Base-by-base conservation (phyloP, 92 coral and sea anemone genomes). In the Palythoa caribaeorum region DNA sequence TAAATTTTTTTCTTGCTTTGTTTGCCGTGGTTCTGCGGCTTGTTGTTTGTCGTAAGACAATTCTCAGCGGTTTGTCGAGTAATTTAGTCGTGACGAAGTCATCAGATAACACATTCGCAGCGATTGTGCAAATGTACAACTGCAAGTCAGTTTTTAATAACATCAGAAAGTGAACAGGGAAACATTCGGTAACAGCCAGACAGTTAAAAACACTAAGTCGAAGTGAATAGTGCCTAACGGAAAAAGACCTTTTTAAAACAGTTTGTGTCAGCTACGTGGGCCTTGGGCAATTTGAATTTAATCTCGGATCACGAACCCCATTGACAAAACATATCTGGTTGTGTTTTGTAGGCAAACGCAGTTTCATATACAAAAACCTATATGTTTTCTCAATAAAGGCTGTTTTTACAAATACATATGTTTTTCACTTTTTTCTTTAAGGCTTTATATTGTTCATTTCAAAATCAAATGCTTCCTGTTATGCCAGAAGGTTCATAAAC, bases 21-120 rank as follows among this genome's bases (percentile, higher is more conserved):
- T 36, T 77, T 77, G 40, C 19, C 83, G 5, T 10, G 12, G 59
- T 15, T 44, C 54, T 14, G 66, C 74, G 44, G 59, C n/a, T 40
- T 65, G 55, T 7, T 21, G 76, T 44, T 44, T 62, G 59, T 65
- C 39, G 17, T 20, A 66, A 12, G 10, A 63, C 75, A 80, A 65
- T 80, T 66, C 85, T 65, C 85, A 80, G 85, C 76, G 59, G 86
- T 81, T 65, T 17, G 76, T 54, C 75, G 19, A 65, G 47, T 66
- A 81, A 81, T 65, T 81, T 47, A 65, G 15, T 81, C 76, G 86
- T 81, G 86, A 81, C 86, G 86, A 81, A 81, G 66, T 52, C 86
- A 81, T 81, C 86, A 81, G 76, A 20, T 66, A 40, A 63, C 86
- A 81, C 75, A 62, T 81, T 81, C 86, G 47, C 86, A 63, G 55